Evolutionary conservation across 1,140 invertebrate genomes (phyloP).

Genomic region (Drosophila nebulosa): DNA sequence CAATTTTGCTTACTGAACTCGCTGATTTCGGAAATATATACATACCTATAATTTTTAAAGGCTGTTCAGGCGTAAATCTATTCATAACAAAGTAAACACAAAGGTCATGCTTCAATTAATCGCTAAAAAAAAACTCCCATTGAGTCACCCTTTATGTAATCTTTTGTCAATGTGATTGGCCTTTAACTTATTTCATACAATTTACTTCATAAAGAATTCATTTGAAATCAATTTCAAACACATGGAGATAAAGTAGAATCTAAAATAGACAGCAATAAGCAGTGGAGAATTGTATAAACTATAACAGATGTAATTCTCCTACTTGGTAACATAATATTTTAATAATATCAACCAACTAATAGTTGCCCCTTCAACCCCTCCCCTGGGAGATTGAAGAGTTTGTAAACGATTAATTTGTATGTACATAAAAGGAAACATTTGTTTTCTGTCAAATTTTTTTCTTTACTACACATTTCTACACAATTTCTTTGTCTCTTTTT

Average conservation of each 20-base stretch:
- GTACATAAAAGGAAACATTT: constrained; percentile 56
- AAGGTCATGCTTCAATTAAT: not conserved
- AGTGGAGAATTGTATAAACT: not conserved
- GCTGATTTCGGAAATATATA: not conserved
- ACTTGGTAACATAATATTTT: not conserved
- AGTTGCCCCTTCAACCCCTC: not conserved
- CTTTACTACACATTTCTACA: constrained; percentile 73
- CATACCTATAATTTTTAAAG: not conserved
- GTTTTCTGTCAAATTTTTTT: constrained; percentile 76
- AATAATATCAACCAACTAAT: not conserved
- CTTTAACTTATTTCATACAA: too few species aligned
- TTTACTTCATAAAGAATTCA: too few species aligned
- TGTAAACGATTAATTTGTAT: not conserved
- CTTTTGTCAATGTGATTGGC: too few species aligned
- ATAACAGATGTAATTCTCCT: not conserved
- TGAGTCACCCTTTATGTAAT: not conserved
- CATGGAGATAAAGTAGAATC: not conserved
- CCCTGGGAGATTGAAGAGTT: not conserved
- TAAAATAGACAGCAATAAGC: not conserved
- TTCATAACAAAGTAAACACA: not conserved
- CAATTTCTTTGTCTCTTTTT: constrained; percentile 30
- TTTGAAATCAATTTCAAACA: not conserved
- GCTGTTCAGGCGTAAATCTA: not conserved
- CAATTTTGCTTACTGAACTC: not conserved
- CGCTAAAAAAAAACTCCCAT: not conserved